A percentile compares a stretch with the other conserved stretches of the same genome.
Conservation (phyloP, 2,113 vertebrate species). For the Eulemur macaco region DNA sequence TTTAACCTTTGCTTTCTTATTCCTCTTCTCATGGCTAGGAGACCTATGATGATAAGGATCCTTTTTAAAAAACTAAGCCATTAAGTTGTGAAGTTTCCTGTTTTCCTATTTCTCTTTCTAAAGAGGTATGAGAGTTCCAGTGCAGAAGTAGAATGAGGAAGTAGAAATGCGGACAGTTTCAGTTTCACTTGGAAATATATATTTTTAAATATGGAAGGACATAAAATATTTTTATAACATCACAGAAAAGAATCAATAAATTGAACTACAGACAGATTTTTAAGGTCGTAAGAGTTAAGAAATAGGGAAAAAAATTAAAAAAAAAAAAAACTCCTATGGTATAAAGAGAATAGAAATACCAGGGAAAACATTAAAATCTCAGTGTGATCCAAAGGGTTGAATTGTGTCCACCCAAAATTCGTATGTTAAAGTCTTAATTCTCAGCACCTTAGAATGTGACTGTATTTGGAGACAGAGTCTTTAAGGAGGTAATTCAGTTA, state of each 20-base stretch:
- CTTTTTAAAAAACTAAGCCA: background rate
- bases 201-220: background rate
- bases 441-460: background rate
- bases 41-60: background rate
- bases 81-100: background rate
- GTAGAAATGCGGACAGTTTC: conserved; percentile 4
- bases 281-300: conserved; percentile 5
- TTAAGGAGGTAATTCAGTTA: background rate
- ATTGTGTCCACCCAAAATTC: background rate
- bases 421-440: background rate
- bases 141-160: conserved; percentile 11
- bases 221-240: background rate
- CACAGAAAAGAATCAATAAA: background rate
- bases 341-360: background rate
- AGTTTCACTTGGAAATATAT: background rate
- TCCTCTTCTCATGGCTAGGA: background rate
- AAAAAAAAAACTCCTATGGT: background rate
- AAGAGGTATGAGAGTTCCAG: no score
- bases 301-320: background rate
- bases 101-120: background rate
- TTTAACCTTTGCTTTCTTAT: background rate
- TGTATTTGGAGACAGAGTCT: background rate
- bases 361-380: background rate
- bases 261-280: background rate
- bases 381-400: background rate